These are phyloP conservation scores for Aleiodes testaceus DNA, from an alignment of 2,888 invertebrate species.

Conservation along the genomic window DNA sequence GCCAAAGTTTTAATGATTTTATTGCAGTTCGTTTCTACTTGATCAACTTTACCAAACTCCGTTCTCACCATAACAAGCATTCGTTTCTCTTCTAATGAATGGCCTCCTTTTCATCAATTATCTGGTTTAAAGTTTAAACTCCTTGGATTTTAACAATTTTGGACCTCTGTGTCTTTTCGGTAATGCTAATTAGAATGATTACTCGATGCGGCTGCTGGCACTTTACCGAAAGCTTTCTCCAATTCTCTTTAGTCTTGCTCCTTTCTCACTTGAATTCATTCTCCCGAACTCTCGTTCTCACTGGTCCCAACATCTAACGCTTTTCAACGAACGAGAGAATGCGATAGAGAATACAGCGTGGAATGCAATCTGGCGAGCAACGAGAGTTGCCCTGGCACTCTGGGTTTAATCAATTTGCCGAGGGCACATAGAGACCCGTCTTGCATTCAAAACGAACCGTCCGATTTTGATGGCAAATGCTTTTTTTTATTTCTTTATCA, in stretches of 20 bases:
- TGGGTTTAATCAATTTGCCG: constrained; percentile 40
- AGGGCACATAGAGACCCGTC: constrained; percentile 12
- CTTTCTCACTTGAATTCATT: not conserved
- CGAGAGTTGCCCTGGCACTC: constrained; percentile 28
- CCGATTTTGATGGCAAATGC: constrained; percentile 10
- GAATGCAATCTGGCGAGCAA: constrained; percentile 41
- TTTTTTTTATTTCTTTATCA: constrained; percentile 8
- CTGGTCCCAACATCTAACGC: constrained; percentile 28
- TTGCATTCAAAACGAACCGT: constrained; percentile 17
- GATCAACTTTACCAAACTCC: not conserved
- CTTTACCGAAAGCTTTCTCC: constrained; percentile 15
- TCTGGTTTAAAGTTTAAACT: not conserved
- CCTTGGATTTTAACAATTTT: constrained; percentile 10
- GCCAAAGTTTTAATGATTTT: not conserved
- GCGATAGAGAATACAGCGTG: constrained; percentile 35
- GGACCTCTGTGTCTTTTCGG: constrained; percentile 29
- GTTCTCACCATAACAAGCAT: not conserved
- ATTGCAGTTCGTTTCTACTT: not conserved
- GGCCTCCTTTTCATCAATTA: not conserved
- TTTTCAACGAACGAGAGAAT: constrained; percentile 34
- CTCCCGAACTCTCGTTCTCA: not conserved
- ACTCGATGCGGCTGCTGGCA: constrained; percentile 40
- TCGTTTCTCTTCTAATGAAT: not conserved
- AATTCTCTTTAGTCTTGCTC: constrained; percentile 1
- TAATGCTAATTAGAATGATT: constrained; percentile 48